Percentiles rank a stretch among this genome's conserved stretches.
These are phyloP conservation scores for Julus scanicus DNA, from an alignment of 2,888 invertebrate species.

Conservation along the genomic window DNA sequence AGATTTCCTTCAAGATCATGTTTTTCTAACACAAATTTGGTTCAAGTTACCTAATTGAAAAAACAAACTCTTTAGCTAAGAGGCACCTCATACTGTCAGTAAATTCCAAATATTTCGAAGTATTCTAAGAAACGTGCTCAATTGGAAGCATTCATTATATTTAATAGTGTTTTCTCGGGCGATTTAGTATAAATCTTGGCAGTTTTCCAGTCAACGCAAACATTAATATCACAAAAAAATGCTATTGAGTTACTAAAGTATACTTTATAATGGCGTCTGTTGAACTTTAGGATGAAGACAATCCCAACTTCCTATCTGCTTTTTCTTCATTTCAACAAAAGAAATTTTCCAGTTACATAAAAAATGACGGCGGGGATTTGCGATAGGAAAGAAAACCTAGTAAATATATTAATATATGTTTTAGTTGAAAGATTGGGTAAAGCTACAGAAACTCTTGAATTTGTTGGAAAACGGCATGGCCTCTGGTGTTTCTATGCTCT, in stretches of 20 bases:
- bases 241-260: not conserved
- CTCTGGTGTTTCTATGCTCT: not conserved
- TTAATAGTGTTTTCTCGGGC: not conserved
- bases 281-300: not conserved
- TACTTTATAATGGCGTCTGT: not conserved
- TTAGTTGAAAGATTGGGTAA: not conserved
- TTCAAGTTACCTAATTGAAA: not conserved
- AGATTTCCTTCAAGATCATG: not conserved
- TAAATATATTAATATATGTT: not conserved
- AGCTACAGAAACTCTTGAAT: not conserved
- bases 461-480: not conserved
- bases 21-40: not conserved
- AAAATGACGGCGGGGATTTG: not conserved
- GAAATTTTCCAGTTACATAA: slow-evolving; percentile 1
- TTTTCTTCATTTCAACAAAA: not conserved
- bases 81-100: too few species aligned
- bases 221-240: not conserved
- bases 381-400: not conserved
- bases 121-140: not conserved
- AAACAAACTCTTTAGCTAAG: not conserved
- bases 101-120: too few species aligned
- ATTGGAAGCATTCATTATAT: not conserved
- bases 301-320: not conserved
- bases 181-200: not conserved
- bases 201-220: not conserved